phyloP scores from a whole-genome alignment of 1,140 invertebrate species.

The Pachyrhynchus sulphureomaculatus region DNA sequence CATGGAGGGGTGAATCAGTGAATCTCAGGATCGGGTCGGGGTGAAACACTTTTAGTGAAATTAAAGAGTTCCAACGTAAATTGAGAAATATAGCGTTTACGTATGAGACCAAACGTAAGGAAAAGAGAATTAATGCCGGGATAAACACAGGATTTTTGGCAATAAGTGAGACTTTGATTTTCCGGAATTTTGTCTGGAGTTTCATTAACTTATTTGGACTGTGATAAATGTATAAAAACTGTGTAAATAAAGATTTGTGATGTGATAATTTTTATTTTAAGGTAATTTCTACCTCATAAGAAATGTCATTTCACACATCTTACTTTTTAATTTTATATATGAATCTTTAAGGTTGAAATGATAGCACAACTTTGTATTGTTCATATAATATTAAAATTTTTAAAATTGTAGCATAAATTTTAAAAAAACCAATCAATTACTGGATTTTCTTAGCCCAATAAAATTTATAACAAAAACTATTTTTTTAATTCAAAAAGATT shows the following conservation, averaged over 20 bases:
- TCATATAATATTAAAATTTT: too few species aligned
- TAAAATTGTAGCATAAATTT: too few species aligned
- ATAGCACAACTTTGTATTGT: too few species aligned
- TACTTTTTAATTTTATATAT: too few species aligned
- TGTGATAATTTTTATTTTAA: slow-evolving; percentile 7
- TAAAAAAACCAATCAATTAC: too few species aligned
- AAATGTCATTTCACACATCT: too few species aligned
- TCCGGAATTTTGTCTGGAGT: slow-evolving; percentile 4
- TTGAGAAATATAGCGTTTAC: slow-evolving; percentile 44
- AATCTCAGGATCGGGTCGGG: slow-evolving; percentile 42
- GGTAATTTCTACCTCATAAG: slow-evolving; percentile 1
- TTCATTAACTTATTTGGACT: background rate
- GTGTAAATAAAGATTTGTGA: slow-evolving; percentile 9
- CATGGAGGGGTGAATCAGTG: slow-evolving; percentile 36
- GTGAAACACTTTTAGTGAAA: slow-evolving; percentile 43
- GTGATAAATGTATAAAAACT: slow-evolving; percentile 15
- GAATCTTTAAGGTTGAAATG: too few species aligned
- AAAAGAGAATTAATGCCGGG: slow-evolving; percentile 24
- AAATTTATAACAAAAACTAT: too few species aligned
- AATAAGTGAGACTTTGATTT: slow-evolving; percentile 18
- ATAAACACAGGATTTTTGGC: slow-evolving; percentile 21
- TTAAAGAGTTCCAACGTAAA: slow-evolving; percentile 39
- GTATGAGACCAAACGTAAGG: slow-evolving; percentile 29
- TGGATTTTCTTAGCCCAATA: too few species aligned
- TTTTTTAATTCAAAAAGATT: too few species aligned